Base-by-base conservation (phyloP, 2,113 vertebrate genomes). In the rat (Rattus norvegicus) region DNA sequence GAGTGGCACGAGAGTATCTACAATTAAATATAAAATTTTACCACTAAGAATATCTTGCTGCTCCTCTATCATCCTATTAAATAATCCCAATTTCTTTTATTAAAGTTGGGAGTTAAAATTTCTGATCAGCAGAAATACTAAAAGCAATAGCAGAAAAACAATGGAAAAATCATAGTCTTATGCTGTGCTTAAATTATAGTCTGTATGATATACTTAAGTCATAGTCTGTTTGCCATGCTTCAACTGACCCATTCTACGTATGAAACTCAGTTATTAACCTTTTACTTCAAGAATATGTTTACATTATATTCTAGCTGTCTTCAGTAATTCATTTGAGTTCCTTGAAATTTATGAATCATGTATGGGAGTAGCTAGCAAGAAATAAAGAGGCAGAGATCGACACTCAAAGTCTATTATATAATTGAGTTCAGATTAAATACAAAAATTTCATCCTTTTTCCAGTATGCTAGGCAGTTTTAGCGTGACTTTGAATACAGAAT, bases 51-150 rank as follows among this genome's bases (percentile, higher is more conserved):
- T 92, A 30, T 69, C 65, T 86, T 94, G 47, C 43, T 80, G 80
- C 30, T 95, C 17, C 30, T 91, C 52, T 86, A 47, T 17, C 2
- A 63, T 83, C 3, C 9, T 28, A n/a, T 89, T 93, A 85, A 77
- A 49, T 13, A 69, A 77, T 11, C 17, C n/a, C 47, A n/a, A 75
- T 43, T 77, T 59, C 83, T 88, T 88, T 85, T 67, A n/a, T 89
- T 67, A 79, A 92, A 52, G 39, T 69, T 4, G 63, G 80, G 80
- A 69, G 69, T 88, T 91, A 87, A 93, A 93, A 47, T 47, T 83
- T 24, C 43, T 43, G 43, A 65, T 17, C 1, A 79, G 69, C n/a
- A 65, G 17, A 24, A 77, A 67, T 47, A 94, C 65, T 4, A 28
- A 3, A 52, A 67, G 67, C 33, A 22, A 49, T 3, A 59, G 3